Percentiles rank a stretch among this genome's conserved stretches.
phyloP scores from a whole-genome alignment of 2,888 invertebrate species.

The Lasioglossum pauxillum region DNA sequence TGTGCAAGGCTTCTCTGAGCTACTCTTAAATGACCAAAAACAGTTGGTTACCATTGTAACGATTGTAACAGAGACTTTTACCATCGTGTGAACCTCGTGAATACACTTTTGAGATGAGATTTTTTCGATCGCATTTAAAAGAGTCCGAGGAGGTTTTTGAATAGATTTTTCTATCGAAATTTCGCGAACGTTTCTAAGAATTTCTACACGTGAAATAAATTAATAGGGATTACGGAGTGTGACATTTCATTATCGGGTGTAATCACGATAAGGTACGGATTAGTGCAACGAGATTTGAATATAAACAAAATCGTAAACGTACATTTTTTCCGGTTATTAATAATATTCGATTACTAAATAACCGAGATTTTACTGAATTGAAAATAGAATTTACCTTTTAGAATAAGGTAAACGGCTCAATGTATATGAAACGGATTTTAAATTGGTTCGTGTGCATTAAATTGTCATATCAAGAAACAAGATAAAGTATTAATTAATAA shows the following conservation, averaged over 20 bases:
- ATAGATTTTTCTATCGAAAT: conserved; percentile 68
- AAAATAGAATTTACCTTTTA: not conserved
- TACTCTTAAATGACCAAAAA: conserved; percentile 60
- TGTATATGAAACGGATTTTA: not conserved
- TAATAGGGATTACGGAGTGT: conserved; percentile 23
- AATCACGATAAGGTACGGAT: conserved; percentile 15
- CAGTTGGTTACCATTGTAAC: conserved; percentile 40
- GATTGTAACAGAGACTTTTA: conserved; percentile 39
- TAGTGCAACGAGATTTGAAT: not conserved
- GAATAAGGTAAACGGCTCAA: not conserved
- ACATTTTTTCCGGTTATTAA: not conserved
- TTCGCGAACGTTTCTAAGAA: conserved; percentile 52
- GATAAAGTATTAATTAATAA: not conserved
- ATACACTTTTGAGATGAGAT: conserved; percentile 40
- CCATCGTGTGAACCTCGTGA: conserved; percentile 20
- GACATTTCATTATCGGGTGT: conserved; percentile 26
- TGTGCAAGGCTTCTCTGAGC: conserved; percentile 48
- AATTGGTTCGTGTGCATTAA: not conserved
- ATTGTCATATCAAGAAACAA: not conserved
- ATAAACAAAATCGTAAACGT: not conserved
- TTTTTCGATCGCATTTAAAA: conserved; percentile 54
- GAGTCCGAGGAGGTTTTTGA: conserved; percentile 40
- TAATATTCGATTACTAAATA: not conserved
- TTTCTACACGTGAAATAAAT: conserved; percentile 40
- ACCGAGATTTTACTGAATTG: not conserved